Conservation (phyloP, 2,797 vertebrate species). For the Borostomias antarcticus region DNA sequence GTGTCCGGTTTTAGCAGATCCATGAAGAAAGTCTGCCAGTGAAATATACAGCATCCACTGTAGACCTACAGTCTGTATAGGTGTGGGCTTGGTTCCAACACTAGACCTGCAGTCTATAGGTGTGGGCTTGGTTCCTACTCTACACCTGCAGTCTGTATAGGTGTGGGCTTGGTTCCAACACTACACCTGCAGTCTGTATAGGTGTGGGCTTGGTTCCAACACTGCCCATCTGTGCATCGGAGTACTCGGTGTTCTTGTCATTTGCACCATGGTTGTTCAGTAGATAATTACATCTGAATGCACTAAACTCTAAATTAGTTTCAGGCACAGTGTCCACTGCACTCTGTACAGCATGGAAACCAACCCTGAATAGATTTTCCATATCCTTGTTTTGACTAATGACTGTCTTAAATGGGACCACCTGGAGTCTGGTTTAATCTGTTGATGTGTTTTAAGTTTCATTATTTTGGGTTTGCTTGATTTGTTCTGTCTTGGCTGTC, state of each 20-base stretch:
- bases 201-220: background rate
- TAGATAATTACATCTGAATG: constrained; percentile 55
- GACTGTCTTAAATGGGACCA: constrained; percentile 64
- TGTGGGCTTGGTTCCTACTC: too few relatives aligned
- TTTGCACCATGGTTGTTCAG: constrained; percentile 56
- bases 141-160: too few relatives aligned
- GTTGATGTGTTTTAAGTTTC: constrained; percentile 37
- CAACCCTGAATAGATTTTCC: constrained; percentile 44
- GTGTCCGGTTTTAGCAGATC: background rate
- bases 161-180: too few relatives aligned
- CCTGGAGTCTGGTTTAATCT: constrained; percentile 47
- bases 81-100: too few relatives aligned
- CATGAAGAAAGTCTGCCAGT: background rate
- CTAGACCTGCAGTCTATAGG: too few relatives aligned
- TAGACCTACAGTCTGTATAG: background rate
- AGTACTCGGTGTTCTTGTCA: constrained; percentile 29
- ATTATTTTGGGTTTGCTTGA: constrained; percentile 30
- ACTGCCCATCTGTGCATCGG: constrained; percentile 19
- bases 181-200: background rate
- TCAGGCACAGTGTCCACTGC: constrained; percentile 36
- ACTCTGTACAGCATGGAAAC: constrained; percentile 54
- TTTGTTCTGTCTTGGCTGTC: constrained; percentile 47
- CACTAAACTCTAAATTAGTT: constrained; percentile 56
- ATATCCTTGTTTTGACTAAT: constrained; percentile 6
- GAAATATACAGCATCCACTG: constrained; percentile 5